phyloP scores from a whole-genome alignment of 1,140 invertebrate genomes.

The Hyposmocoma kahamanoa region DNA sequence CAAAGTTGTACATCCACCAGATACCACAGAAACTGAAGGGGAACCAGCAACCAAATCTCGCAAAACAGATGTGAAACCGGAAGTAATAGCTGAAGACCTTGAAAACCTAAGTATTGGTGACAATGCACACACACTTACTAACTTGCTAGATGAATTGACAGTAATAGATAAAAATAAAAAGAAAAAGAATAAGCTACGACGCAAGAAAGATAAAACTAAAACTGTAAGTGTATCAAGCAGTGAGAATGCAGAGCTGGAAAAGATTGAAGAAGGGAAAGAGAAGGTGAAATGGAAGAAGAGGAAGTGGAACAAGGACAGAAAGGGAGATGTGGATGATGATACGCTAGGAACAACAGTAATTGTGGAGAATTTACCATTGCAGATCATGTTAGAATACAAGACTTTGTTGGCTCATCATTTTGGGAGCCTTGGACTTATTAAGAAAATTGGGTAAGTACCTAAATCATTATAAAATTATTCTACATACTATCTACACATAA shows the following conservation, averaged over 20 bases:
- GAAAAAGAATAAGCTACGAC: slow-evolving; percentile 30
- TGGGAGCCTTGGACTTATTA: slow-evolving; percentile 37
- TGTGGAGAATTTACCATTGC: slow-evolving; percentile 48
- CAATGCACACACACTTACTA: slow-evolving; percentile 48
- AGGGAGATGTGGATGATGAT: slow-evolving; percentile 22
- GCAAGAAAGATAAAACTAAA: slow-evolving; percentile 20
- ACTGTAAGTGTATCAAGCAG: slow-evolving; percentile 8
- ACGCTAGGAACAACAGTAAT: slow-evolving; percentile 26
- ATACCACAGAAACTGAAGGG: slow-evolving; percentile 7
- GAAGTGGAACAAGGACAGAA: slow-evolving; percentile 53
- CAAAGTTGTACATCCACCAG: slow-evolving; percentile 19
- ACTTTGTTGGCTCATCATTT: slow-evolving; percentile 46
- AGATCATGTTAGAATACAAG: slow-evolving; percentile 42
- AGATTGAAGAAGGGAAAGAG: slow-evolving; percentile 29
- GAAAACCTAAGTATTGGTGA: slow-evolving; percentile 57
- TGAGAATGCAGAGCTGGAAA: slow-evolving; percentile 10
- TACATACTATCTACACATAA: too few species aligned
- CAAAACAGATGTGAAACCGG: slow-evolving; percentile 36
- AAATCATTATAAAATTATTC: slow-evolving; percentile 2
- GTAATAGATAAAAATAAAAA: slow-evolving; percentile 49
- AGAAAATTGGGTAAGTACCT: slow-evolving; percentile 42
- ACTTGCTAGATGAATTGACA: slow-evolving; percentile 51
- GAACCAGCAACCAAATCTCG: slow-evolving; percentile 27
- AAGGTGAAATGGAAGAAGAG: slow-evolving; percentile 52
- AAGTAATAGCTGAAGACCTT: slow-evolving; percentile 43